A percentile compares a stretch with the other conserved stretches of the same genome.
Evolutionary conservation across 2,113 vertebrate genomes (phyloP).

Genomic region (Nasalis larvatus): DNA sequence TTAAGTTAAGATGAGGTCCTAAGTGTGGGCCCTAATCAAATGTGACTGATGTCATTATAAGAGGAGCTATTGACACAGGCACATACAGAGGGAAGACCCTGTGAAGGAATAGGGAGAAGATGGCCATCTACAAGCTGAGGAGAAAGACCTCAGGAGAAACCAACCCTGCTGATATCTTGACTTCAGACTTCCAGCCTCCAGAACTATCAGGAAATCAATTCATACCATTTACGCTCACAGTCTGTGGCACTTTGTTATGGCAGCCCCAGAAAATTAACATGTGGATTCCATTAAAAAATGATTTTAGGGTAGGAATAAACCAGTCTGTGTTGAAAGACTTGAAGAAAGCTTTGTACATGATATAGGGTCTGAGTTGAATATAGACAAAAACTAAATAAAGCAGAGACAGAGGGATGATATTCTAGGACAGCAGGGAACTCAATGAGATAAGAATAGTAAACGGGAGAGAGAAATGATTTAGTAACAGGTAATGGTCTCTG

Average conservation of each 20-base stretch:
- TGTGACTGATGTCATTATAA: background rate
- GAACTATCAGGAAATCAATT: background rate
- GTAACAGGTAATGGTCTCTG: background rate
- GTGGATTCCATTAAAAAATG: background rate
- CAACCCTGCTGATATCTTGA: background rate
- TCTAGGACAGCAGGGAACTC: background rate
- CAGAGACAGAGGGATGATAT: background rate
- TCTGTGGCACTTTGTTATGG: background rate
- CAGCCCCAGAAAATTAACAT: background rate
- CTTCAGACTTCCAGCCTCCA: background rate
- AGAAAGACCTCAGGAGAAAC: background rate
- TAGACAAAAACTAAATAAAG: background rate
- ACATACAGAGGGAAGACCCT: background rate
- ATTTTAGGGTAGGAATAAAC: background rate
- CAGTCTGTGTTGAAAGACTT: background rate
- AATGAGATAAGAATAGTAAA: background rate
- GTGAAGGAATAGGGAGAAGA: background rate
- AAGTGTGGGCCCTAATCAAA: background rate
- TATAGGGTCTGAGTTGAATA: background rate
- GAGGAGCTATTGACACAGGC: background rate
- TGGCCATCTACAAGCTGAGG: background rate
- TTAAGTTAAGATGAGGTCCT: background rate
- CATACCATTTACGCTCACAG: background rate
- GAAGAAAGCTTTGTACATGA: background rate
- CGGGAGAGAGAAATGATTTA: background rate